Percentiles rank a stretch among this genome's conserved stretches.
Conservation (phyloP, 2,113 vertebrate species). For the Rhinopomastus cyanomelas region DNA sequence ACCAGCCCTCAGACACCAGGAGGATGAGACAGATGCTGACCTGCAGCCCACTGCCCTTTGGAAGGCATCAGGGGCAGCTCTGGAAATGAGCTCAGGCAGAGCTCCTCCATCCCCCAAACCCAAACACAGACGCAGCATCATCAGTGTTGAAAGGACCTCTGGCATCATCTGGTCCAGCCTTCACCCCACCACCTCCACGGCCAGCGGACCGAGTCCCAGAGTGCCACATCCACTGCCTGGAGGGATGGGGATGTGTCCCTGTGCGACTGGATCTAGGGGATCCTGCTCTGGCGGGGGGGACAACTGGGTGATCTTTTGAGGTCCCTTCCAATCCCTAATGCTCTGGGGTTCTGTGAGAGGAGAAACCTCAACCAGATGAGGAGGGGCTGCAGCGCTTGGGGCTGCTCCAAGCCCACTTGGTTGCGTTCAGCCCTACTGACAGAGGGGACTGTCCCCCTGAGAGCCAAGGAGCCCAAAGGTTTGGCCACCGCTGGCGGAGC, state of each 20-base stretch:
- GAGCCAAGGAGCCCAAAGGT: background rate
- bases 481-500: background rate
- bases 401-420: background rate
- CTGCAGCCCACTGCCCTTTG: background rate
- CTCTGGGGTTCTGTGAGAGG: no score
- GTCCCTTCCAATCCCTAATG: no score
- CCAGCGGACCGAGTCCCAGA: no score
- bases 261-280: no score
- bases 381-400: background rate
- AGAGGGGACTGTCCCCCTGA: no score
- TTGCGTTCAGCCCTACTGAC: background rate
- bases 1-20: background rate
- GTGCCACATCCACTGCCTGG: no score
- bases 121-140: background rate
- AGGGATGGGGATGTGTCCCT: no score
- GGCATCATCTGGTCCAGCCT: no score
- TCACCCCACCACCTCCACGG: no score
- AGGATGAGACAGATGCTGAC: background rate
- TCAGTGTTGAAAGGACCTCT: no score
- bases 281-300: no score
- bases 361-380: background rate
- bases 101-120: rapidly evolving
- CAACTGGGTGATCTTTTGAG: no score
- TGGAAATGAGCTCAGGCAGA: background rate
- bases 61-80: rapidly evolving